phyloP scores from a whole-genome alignment of 2,113 vertebrate genomes.

The Aldabrachelys gigantea region DNA sequence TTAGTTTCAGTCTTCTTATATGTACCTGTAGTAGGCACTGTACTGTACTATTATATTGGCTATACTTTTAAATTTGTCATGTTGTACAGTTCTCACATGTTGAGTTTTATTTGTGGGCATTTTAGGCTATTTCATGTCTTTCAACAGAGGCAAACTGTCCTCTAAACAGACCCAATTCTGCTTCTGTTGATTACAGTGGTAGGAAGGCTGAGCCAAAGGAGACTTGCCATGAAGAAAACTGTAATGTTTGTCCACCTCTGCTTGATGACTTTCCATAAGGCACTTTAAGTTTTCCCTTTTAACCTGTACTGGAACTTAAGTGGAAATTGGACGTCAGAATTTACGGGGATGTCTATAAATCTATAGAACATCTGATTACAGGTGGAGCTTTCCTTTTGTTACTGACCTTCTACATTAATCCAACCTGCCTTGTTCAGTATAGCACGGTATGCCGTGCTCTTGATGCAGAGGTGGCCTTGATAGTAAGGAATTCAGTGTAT shows the following conservation, averaged over 20 bases:
- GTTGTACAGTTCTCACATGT: constrained; percentile 4
- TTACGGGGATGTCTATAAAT: neutral
- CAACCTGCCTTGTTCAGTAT: neutral
- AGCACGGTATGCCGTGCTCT: fast-evolving
- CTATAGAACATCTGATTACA: constrained; percentile 2
- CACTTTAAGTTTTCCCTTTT: constrained; percentile 43
- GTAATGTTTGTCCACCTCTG: constrained; percentile 60
- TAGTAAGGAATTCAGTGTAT: constrained; percentile 34
- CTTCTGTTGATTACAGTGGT: constrained; percentile 1
- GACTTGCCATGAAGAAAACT: constrained; percentile 56
- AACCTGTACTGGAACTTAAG: constrained; percentile 47
- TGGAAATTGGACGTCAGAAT: constrained; percentile 27
- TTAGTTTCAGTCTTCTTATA: constrained; percentile 20
- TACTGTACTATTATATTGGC: neutral
- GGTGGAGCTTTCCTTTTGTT: constrained; percentile 13
- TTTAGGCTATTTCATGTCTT: constrained; percentile 53
- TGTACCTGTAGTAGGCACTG: constrained; percentile 5
- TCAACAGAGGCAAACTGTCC: constrained; percentile 49
- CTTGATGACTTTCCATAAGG: constrained; percentile 63
- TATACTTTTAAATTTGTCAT: constrained; percentile 38
- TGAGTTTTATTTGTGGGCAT: constrained; percentile 31
- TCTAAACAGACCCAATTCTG: constrained; percentile 63
- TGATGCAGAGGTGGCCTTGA: constrained; percentile 57
- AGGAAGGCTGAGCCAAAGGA: constrained; percentile 63
- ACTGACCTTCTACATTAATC: constrained; percentile 30